These are phyloP conservation scores for Actenoides lindsayi DNA, from an alignment of 2,113 vertebrate species.

Conservation along the genomic window DNA sequence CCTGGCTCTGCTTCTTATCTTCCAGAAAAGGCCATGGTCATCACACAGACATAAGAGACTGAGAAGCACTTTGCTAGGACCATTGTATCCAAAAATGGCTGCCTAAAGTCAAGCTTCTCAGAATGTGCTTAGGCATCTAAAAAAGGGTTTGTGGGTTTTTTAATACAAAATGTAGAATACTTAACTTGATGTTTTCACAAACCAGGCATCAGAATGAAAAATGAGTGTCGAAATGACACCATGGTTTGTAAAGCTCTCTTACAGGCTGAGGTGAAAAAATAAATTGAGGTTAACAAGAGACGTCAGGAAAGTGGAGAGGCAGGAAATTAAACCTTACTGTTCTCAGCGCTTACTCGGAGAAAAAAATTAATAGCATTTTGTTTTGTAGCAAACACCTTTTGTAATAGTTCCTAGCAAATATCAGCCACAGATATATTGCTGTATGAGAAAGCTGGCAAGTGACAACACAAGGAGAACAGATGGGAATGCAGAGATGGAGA, in stretches of 20 bases:
- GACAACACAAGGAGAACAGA: background rate
- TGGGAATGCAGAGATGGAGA: background rate
- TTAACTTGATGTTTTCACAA: background rate
- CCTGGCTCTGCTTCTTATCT: background rate
- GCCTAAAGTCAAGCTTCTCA: background rate
- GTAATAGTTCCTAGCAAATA: background rate
- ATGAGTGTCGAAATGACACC: background rate
- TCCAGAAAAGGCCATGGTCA: background rate
- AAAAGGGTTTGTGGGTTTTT: background rate
- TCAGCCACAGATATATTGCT: background rate
- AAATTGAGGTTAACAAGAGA: slow-evolving; percentile 57
- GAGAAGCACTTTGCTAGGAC: background rate
- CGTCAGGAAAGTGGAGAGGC: background rate
- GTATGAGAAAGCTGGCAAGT: slow-evolving; percentile 7
- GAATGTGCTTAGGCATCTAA: background rate
- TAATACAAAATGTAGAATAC: background rate
- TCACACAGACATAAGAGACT: background rate
- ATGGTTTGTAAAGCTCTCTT: background rate
- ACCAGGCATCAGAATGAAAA: slow-evolving; percentile 11
- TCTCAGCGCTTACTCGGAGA: background rate
- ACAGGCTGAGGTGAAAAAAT: slow-evolving; percentile 24
- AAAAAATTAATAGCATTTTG: slow-evolving; percentile 23
- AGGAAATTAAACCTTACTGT: slow-evolving; percentile 49
- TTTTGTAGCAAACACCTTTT: background rate
- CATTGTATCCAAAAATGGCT: background rate